Evolutionary conservation across 1,140 invertebrate species (phyloP).

Genomic region (Trachelipus rathkii): DNA sequence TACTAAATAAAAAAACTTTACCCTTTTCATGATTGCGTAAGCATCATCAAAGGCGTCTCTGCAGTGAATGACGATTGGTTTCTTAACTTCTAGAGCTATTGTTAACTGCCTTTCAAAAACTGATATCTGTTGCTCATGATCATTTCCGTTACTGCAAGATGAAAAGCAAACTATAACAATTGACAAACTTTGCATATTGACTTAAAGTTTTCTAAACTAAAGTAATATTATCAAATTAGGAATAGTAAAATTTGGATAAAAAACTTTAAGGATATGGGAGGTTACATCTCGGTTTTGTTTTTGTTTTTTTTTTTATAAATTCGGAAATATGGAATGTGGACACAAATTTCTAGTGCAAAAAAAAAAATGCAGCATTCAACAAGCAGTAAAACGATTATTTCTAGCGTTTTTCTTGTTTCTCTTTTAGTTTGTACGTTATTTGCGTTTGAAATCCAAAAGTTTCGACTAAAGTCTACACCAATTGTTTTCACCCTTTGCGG

Average conservation of each 20-base stretch:
- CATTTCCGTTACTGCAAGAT: slow-evolving; percentile 37
- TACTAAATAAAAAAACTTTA: slow-evolving; percentile 32
- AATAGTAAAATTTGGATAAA: not conserved
- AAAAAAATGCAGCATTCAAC: too few relatives aligned
- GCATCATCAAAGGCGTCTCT: slow-evolving; percentile 53
- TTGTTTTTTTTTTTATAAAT: too few relatives aligned
- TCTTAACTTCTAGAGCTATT: slow-evolving; percentile 50
- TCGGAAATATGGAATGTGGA: too few relatives aligned
- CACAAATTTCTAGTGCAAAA: too few relatives aligned
- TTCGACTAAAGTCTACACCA: too few relatives aligned
- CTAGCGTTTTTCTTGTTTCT: too few relatives aligned
- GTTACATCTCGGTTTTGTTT: too few relatives aligned
- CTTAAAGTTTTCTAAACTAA: not conserved
- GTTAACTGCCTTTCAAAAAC: slow-evolving; percentile 52
- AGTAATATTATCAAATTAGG: not conserved
- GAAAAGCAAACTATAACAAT: too few relatives aligned
- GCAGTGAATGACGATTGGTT: slow-evolving; percentile 54
- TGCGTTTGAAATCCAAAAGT: too few relatives aligned
- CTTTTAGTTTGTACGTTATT: too few relatives aligned
- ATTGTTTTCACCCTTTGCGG: too few relatives aligned
- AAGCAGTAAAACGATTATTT: too few relatives aligned
- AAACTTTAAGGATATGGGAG: not conserved
- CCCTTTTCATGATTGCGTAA: slow-evolving; percentile 51
- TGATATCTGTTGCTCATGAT: slow-evolving; percentile 48
- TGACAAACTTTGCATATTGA: not conserved